Base-by-base conservation (phyloP, 2,888 invertebrate species). In the Vesta saturnalis region DNA sequence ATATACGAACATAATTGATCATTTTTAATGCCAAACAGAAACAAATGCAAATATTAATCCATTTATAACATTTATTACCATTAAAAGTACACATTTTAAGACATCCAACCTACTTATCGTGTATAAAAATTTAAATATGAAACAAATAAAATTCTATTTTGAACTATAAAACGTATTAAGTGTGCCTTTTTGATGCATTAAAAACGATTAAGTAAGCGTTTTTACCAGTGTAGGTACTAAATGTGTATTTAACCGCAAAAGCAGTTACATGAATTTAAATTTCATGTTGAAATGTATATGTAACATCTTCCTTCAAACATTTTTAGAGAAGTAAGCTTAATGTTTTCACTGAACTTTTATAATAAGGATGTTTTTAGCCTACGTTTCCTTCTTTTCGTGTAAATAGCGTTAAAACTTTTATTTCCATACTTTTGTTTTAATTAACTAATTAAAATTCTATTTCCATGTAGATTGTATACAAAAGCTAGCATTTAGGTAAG, bases 361-460 rank as follows among this genome's bases (percentile, higher is more conserved):
- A 52, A 52, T 16, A 18, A 19, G 52, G 19, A 52, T 49, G 18
- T 18, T 49, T 49, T 18, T 15, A 4, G 18, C 21, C 1, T 19
- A 52, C 18, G 19, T 52, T 52, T 52, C 19, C 52, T 52, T 52
- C 19, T 19, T 52, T 52, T 19, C 19, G 8, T n/a, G 52, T n/a
- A 52, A 52, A 21, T 52, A 16, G n/a, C 19, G 19, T 19, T 52
- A 30, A 35, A 56, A 15, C 21, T 56, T 35, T 56, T 35, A 35
- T 22, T 56, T 16, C 15, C 14, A 30, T 56, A 10, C 35, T 23
- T 54, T 56, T 56, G 30, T 30, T 56, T 56, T 56, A 56, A 56
- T 56, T 23, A 56, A 15, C 1, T 56, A 56, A 56, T 56, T 56
- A 56, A 56, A 21, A 56, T 56, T 56, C 30, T 35, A 56, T 56